phyloP scores from a whole-genome alignment of 2,888 invertebrate species.

The Troides oblongomaculatus region DNA sequence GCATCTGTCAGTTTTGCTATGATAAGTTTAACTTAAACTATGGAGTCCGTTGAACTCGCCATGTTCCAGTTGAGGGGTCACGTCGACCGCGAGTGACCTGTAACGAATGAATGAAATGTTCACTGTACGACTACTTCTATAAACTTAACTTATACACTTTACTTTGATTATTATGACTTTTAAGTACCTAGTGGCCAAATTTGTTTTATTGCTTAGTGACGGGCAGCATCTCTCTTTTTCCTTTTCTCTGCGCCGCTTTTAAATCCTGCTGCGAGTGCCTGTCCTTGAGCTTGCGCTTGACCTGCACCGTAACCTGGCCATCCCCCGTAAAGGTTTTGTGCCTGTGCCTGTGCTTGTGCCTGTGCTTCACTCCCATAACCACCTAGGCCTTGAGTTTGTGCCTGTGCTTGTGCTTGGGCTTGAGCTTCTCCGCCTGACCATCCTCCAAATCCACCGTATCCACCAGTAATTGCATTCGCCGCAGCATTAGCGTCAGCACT shows the following conservation, averaged over 20 bases:
- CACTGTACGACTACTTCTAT: no score
- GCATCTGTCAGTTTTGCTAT: conserved; percentile 38
- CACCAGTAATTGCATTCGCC: conserved; percentile 25
- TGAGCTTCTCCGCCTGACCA: conserved; percentile 15
- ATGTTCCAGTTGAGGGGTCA: conserved; percentile 36
- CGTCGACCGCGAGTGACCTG: conserved; percentile 30
- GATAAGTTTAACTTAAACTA: conserved; percentile 36
- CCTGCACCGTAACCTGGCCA: conserved; percentile 17
- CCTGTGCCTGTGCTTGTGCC: conserved; percentile 18
- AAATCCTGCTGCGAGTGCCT: conserved; percentile 25
- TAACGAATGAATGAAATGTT: conserved; percentile 25
- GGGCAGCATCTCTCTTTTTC: conserved; percentile 24
- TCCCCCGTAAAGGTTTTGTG: conserved; percentile 12
- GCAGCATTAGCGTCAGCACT: conserved; percentile 31
- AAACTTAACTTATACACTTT: no score
- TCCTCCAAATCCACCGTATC: conserved; percentile 26
- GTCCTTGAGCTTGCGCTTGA: conserved; percentile 18
- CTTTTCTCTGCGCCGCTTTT: conserved; percentile 31
- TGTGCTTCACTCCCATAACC: conserved; percentile 26
- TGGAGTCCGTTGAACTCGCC: conserved; percentile 34
- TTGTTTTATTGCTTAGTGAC: no score
- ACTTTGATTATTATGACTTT: no score
- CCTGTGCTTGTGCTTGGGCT: conserved; percentile 4
- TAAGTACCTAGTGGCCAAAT: no score
- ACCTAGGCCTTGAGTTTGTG: conserved; percentile 18